These are phyloP conservation scores for Bungarus multicinctus DNA, from an alignment of 2,113 vertebrate species.

Conservation along the genomic window DNA sequence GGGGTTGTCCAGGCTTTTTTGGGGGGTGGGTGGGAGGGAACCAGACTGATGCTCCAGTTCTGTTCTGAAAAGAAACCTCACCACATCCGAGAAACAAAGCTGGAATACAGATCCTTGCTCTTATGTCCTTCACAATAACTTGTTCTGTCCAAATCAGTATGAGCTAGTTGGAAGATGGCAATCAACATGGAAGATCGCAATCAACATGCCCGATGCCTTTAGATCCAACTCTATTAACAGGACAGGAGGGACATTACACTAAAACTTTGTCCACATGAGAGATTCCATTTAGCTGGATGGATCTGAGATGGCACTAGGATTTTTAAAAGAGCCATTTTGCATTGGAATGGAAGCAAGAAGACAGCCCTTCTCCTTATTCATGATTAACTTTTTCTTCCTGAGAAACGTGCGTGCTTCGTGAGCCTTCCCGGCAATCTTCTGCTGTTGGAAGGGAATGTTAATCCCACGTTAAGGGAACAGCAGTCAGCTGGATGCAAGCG, in stretches of 20 bases:
- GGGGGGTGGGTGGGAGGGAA: too few relatives aligned
- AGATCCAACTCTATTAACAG: background rate
- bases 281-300: too few relatives aligned
- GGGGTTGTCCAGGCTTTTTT: too few relatives aligned
- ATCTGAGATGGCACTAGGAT: background rate
- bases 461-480: background rate
- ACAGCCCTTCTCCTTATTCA: background rate
- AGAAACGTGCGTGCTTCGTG: background rate
- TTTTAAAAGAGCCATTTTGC: background rate
- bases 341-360: background rate
- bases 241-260: background rate
- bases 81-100: background rate
- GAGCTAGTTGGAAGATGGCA: background rate
- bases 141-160: background rate
- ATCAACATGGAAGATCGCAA: background rate
- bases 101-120: background rate
- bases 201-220: background rate
- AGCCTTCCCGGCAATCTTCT: background rate
- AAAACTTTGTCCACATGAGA: background rate
- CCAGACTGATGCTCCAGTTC: background rate
- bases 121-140: background rate
- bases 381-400: background rate
- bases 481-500: too few relatives aligned
- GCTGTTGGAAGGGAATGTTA: background rate
- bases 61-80: background rate